phyloP scores from a whole-genome alignment of 2,113 vertebrate species.

The Astur gentilis region DNA sequence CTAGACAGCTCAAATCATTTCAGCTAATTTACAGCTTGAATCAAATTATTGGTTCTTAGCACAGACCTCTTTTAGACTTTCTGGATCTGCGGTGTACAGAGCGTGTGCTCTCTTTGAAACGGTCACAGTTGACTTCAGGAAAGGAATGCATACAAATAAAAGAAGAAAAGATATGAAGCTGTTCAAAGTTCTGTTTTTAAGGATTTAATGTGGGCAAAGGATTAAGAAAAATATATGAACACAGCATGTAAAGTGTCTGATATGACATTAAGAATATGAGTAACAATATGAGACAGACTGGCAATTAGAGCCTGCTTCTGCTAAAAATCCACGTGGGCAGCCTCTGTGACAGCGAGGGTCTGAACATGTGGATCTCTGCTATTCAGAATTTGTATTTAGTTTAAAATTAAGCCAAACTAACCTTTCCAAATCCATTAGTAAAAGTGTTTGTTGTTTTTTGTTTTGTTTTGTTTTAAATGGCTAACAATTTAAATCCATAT shows the following conservation, averaged over 20 bases:
- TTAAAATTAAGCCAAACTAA: not conserved
- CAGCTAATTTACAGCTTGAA: constrained; percentile 32
- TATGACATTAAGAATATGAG: not conserved
- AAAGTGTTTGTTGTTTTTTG: not conserved
- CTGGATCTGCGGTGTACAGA: constrained; percentile 85
- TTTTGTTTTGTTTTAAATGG: not conserved
- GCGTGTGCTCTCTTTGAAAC: constrained; percentile 82
- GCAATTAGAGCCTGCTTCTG: not conserved
- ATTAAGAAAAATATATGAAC: not conserved
- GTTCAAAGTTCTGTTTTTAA: not conserved
- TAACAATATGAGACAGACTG: not conserved
- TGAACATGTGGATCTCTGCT: not conserved
- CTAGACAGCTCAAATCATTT: constrained; percentile 37
- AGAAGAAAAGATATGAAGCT: constrained; percentile 59
- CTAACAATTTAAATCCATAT: not conserved
- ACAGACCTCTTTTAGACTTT: constrained; percentile 87
- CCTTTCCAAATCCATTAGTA: not conserved
- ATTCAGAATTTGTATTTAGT: not conserved
- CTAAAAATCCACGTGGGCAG: not conserved
- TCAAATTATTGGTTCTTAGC: constrained; percentile 48
- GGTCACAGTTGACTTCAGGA: constrained; percentile 80
- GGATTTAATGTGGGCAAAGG: constrained; percentile 10
- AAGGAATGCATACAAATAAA: constrained; percentile 69
- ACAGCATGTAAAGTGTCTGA: not conserved
- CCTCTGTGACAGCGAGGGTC: not conserved